These are phyloP conservation scores for Euborellia annulipes DNA, from an alignment of 1,140 invertebrate species.

Conservation along the genomic window DNA sequence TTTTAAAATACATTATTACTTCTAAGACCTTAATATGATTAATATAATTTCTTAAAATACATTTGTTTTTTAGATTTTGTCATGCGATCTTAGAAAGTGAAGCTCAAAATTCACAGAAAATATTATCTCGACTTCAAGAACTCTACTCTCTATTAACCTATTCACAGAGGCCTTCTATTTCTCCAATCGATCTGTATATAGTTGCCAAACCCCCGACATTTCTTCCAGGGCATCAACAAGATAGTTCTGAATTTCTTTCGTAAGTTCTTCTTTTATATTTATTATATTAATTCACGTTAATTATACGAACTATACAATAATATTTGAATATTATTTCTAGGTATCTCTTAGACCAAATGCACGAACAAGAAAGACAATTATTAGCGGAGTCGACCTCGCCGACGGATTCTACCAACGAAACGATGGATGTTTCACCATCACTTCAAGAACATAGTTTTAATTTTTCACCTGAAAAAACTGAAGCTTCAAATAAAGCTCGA, in stretches of 20 bases:
- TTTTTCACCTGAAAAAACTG: too few species aligned
- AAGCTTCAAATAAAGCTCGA: too few species aligned
- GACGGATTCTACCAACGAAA: conserved; percentile 11
- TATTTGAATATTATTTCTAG: conserved; percentile 16
- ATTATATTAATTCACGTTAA: not conserved
- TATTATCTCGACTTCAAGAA: conserved; percentile 50
- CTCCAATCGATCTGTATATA: conserved; percentile 49
- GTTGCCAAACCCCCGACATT: conserved; percentile 59
- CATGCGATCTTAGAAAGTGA: conserved; percentile 36
- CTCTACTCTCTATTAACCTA: conserved; percentile 58
- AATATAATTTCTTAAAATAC: too few species aligned
- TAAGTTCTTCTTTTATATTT: conserved; percentile 23
- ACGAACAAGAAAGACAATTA: conserved; percentile 43
- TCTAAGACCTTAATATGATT: too few species aligned
- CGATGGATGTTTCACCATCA: too few species aligned
- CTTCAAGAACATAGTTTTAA: too few species aligned
- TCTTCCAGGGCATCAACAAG: conserved; percentile 58
- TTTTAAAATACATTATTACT: too few species aligned
- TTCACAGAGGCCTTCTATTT: conserved; percentile 42
- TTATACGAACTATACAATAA: not conserved
- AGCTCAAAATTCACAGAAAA: conserved; percentile 26
- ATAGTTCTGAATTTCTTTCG: conserved; percentile 75
- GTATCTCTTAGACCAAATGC: conserved; percentile 48
- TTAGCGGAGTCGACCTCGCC: conserved; percentile 18
- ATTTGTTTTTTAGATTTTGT: conserved; percentile 34